Base-by-base conservation (phyloP, 1,140 invertebrate genomes). In the Phocides pigmalion region DNA sequence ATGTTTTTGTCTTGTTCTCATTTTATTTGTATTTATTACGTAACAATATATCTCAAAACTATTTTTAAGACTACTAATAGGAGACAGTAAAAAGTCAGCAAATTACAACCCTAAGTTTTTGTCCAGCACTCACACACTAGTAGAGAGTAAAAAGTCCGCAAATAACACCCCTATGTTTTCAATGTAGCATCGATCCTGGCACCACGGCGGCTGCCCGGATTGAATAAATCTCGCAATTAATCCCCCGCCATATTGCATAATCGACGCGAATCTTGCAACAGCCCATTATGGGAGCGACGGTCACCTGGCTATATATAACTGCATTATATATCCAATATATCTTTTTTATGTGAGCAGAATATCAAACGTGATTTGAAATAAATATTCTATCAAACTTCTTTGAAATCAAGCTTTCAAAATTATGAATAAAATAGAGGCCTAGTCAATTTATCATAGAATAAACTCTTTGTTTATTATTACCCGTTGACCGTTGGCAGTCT, bases 211-310 rank as follows among this genome's bases (percentile, higher is more conserved):
- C 35, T 11, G 25, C 5, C n/a, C 35, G 35, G 35, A 39, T 39
- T 39, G 35, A 39, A 39, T 39, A 39, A 39, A 39, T 39, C 35
- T 39, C 35, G 35, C 35, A 14, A 39, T 39, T 39, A 39, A 39
- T 39, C 12, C 14, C 35, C 12, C 35, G 35, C 35, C 4, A 39
- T 39, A 39, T 39, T 39, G 35, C 8, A 39, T 39, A 39, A 39
- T 39, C n/a, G 35, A 14, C 4, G 8, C 28, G 8, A 12, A 1
- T 1, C n/a, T 14, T 39, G 35, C 35, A 22, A 22, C 6, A 22
- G 22, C 22, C 12, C 12, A 39, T 39, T 39, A 39, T 39, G 35
- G n/a, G 3, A 14, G 5, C 12, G 1, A 35, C 14, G 35, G 4
- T 3, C 35, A 39, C 35, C 35, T 39, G 35, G 4, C 35, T 32